Evolutionary conservation across 2,797 vertebrate species (phyloP).

Genomic region (Ciconia nigra): DNA sequence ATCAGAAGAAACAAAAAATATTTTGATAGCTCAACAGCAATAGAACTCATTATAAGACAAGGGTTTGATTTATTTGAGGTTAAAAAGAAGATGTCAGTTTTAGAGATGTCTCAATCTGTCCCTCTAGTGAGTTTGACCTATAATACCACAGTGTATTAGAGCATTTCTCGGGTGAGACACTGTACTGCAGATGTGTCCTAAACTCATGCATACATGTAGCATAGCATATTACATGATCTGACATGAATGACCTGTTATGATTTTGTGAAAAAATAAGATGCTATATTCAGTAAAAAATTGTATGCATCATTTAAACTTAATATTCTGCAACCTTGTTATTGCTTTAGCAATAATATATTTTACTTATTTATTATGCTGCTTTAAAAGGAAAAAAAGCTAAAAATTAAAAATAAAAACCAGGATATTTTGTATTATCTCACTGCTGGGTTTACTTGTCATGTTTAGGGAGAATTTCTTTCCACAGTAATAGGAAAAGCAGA

Average conservation of each 20-base stretch:
- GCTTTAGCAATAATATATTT: not conserved
- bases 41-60: not conserved
- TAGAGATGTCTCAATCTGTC: not conserved
- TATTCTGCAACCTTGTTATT: not conserved
- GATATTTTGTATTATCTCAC: not conserved
- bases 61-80: not conserved
- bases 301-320: not conserved
- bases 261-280: not conserved
- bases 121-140: not conserved
- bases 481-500: not conserved
- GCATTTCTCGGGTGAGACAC: not conserved
- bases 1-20: not conserved
- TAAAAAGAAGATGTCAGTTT: not conserved
- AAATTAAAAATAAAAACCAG: not conserved
- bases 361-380: not conserved
- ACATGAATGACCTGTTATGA: not conserved
- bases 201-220: not conserved
- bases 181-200: not conserved
- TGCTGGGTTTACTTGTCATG: not conserved
- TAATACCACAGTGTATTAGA: not conserved
- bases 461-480: not conserved
- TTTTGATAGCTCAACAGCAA: not conserved
- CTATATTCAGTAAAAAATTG: not conserved
- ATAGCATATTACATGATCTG: not conserved
- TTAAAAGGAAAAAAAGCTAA: not conserved